Conservation (phyloP, 2,888 invertebrate species). For the Caenorhabditis afra region DNA sequence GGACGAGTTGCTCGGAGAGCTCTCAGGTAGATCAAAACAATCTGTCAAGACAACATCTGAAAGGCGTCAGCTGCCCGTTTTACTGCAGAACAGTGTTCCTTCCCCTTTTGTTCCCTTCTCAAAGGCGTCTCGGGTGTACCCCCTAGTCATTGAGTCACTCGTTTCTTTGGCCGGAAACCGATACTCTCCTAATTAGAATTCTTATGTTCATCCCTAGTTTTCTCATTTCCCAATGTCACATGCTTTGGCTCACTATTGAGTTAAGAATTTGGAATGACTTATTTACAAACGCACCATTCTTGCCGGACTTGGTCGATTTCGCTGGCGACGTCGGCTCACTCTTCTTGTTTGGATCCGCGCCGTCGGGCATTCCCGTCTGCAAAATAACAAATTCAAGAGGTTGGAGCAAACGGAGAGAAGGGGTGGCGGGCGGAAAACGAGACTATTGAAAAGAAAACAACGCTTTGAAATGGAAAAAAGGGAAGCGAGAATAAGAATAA, state of each 20-base stretch:
- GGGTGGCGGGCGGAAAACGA: background rate
- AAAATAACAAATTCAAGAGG: background rate
- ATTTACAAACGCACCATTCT: slow-evolving; percentile 28
- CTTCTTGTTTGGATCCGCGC: slow-evolving; percentile 26
- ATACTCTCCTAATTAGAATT: slow-evolving; percentile 13
- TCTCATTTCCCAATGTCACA: slow-evolving; percentile 2
- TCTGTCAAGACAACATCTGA: too few species aligned
- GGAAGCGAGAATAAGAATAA: background rate
- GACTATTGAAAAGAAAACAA: background rate
- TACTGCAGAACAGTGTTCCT: too few species aligned
- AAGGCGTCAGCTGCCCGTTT: too few species aligned
- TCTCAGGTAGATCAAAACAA: background rate
- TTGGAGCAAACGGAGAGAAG: background rate
- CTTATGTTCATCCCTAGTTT: background rate
- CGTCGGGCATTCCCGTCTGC: slow-evolving; percentile 42
- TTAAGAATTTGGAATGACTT: background rate
- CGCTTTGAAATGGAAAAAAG: too few species aligned
- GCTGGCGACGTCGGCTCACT: slow-evolving; percentile 48
- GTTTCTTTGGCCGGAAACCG: too few species aligned
- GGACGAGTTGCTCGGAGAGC: background rate
- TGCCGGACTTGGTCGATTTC: slow-evolving; percentile 38
- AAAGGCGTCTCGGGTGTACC: too few species aligned
- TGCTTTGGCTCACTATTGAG: background rate
- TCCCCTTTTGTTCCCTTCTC: too few species aligned
- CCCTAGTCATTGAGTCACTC: too few species aligned